Conservation (phyloP, 92 coral and sea anemone species). For the Hydrozoanthus gracilis region DNA sequence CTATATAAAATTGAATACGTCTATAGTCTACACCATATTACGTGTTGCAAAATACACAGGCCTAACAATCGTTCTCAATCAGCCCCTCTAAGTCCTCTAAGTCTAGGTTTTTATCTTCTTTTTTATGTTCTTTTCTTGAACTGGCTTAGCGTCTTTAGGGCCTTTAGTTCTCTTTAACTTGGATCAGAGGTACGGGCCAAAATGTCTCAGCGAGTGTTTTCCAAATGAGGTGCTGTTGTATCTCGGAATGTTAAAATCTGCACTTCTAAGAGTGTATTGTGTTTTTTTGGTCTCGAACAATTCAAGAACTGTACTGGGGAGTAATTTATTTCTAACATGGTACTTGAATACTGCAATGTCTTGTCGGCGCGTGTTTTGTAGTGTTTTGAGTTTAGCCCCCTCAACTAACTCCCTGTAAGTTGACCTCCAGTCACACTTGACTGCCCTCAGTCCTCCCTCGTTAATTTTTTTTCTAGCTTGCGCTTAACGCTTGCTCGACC, state of each 20-base stretch:
- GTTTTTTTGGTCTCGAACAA: conserved; percentile 25
- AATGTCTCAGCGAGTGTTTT: conserved; percentile 21
- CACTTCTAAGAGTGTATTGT: conserved; percentile 21
- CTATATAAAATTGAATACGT: too few species aligned
- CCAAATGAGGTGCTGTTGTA: conserved; percentile 20
- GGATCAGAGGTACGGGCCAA: conserved; percentile 23
- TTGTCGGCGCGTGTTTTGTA: conserved; percentile 18
- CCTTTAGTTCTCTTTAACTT: not conserved
- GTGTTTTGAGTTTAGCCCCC: conserved; percentile 34
- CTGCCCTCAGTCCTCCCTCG: conserved; percentile 51
- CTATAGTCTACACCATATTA: not conserved
- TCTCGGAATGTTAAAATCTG: conserved; percentile 32
- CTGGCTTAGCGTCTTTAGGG: not conserved
- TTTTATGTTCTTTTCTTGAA: not conserved
- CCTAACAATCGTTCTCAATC: too few species aligned
- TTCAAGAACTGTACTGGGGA: conserved; percentile 29
- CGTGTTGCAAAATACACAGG: not conserved
- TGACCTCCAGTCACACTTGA: conserved; percentile 52
- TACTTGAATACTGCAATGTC: conserved; percentile 34
- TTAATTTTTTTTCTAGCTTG: conserved; percentile 35
- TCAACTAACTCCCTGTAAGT: conserved; percentile 39
- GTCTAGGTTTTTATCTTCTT: too few species aligned
- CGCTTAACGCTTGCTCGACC: conserved; percentile 17
- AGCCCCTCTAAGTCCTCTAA: too few species aligned
- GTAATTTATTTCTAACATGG: conserved; percentile 27